A percentile compares a stretch with the other conserved stretches of the same genome.
Conservation (phyloP, 2,797 vertebrate genomes). For the Poeciliopsis infans region DNA sequence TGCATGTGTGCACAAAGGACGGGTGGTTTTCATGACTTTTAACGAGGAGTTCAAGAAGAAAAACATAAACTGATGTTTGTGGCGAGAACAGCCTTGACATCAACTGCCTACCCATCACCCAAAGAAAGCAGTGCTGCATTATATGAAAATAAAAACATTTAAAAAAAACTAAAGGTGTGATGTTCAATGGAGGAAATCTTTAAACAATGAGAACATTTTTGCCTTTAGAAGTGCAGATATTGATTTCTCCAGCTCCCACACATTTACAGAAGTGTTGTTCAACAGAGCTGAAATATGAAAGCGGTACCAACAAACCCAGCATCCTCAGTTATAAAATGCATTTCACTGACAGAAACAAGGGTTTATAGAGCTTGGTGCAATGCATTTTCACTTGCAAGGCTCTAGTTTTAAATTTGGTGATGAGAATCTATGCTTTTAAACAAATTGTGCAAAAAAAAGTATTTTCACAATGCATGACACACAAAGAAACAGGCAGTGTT, state of each 20-base stretch:
- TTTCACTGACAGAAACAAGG: not conserved
- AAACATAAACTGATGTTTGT: not conserved
- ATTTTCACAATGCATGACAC: not conserved
- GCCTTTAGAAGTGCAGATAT: not conserved
- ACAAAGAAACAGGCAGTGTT: constrained; percentile 23
- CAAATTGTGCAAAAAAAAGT: not conserved
- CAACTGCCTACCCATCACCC: not conserved
- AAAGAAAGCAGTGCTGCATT: not conserved
- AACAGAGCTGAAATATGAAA: not conserved
- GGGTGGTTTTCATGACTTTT: not conserved
- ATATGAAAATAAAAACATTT: not conserved
- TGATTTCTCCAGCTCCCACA: not conserved
- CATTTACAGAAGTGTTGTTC: not conserved
- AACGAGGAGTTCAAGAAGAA: not conserved
- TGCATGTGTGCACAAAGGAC: not conserved
- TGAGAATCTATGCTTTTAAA: not conserved
- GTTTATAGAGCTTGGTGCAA: not conserved
- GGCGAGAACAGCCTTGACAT: too few relatives aligned
- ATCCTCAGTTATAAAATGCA: not conserved
- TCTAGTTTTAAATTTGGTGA: constrained; percentile 11
- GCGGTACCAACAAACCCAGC: not conserved
- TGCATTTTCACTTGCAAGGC: not conserved
- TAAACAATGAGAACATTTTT: not conserved
- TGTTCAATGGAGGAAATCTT: not conserved
- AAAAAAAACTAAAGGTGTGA: not conserved